Evolutionary conservation across 2,797 vertebrate species (phyloP).

Genomic region (Rhinichthys osculus): DNA sequence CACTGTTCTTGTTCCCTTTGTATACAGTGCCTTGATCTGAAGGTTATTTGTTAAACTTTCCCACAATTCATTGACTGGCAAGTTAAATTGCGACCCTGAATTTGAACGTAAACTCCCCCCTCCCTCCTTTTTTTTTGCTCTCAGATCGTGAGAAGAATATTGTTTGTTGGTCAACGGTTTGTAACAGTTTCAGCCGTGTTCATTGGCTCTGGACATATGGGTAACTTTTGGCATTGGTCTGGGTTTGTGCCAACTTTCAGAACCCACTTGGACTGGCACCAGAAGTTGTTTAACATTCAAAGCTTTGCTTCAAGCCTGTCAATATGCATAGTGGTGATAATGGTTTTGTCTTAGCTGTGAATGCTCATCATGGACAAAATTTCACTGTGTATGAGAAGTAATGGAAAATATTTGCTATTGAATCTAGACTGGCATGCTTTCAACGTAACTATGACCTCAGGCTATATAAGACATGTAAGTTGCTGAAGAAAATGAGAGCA

Average conservation of each 20-base stretch:
- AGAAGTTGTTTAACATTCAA: conserved; percentile 2
- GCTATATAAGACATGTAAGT: neutral
- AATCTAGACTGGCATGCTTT: conserved; percentile 27
- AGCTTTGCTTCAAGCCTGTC: conserved; percentile 39
- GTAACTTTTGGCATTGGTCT: conserved; percentile 6
- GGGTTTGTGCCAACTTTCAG: conserved; percentile 36
- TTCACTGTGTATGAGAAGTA: conserved; percentile 17
- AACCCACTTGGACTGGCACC: conserved; percentile 36
- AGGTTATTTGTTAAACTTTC: neutral
- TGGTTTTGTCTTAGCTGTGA: conserved; percentile 12
- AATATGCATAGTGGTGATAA: conserved; percentile 6
- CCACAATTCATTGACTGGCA: conserved; percentile 42
- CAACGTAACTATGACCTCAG: neutral
- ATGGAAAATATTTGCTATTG: conserved; percentile 52
- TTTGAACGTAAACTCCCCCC: conserved; percentile 35
- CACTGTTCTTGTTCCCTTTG: neutral
- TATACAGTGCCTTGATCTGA: neutral
- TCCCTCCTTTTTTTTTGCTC: neutral
- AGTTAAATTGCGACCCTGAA: conserved; percentile 15
- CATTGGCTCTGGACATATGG: conserved; percentile 37
- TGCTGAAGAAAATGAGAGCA: neutral
- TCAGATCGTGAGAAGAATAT: neutral
- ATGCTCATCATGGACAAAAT: conserved; percentile 26
- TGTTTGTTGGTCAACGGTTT: conserved; percentile 43
- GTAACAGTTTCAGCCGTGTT: conserved; percentile 22